Percentiles rank a stretch among this genome's conserved stretches.
phyloP scores from a whole-genome alignment of 2,113 vertebrate genomes.

The Aegithalos caudatus region DNA sequence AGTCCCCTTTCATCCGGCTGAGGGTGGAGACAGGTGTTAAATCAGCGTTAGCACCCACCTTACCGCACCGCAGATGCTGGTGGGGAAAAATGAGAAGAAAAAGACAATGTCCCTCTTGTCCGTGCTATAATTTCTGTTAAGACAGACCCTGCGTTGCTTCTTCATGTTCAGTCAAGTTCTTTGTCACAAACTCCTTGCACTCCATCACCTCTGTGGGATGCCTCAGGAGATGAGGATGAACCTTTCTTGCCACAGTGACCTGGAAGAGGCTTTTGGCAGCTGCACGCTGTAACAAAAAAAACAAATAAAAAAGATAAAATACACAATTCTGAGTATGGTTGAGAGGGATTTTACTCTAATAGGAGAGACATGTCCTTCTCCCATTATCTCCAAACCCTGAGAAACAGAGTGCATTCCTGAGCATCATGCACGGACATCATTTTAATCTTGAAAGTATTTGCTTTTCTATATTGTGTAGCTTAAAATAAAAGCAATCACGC shows the following conservation, averaged over 20 bases:
- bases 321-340: not conserved
- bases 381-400: not conserved
- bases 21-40: constrained; percentile 6
- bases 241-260: not conserved
- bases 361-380: not conserved
- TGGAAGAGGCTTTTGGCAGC: not conserved
- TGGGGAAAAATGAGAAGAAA: not conserved
- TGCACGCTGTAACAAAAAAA: not conserved
- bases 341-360: not conserved
- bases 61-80: accelerated
- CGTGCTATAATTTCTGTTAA: not conserved
- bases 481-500: not conserved
- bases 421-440: not conserved
- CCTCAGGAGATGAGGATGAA: not conserved
- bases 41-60: not conserved
- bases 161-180: not conserved
- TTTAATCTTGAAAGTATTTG: not conserved
- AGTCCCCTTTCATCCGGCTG: not conserved
- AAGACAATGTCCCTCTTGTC: not conserved
- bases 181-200: not conserved
- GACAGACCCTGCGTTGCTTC: not conserved
- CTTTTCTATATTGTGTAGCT: not conserved
- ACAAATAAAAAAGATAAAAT: not conserved
- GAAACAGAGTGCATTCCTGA: not conserved
- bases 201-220: not conserved